Conservation (phyloP, 2,113 vertebrate species). For the Lepidothrix coronata region DNA sequence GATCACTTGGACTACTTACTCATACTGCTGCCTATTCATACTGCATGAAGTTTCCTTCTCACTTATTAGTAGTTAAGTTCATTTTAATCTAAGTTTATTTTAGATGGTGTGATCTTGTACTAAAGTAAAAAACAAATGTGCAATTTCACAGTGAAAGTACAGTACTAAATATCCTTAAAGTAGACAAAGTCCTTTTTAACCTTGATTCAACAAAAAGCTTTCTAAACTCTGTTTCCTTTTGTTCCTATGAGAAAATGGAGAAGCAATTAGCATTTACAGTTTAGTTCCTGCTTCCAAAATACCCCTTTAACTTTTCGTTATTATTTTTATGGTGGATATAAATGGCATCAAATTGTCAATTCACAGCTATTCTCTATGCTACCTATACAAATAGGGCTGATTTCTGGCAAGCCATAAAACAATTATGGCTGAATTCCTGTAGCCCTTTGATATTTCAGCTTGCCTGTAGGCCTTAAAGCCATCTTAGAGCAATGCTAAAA, state of each 20-base stretch:
- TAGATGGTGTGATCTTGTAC: neutral
- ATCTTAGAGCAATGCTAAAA: slow-evolving; percentile 50
- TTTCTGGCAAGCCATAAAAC: slow-evolving; percentile 88
- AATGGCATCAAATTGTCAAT: slow-evolving; percentile 84
- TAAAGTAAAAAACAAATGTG: neutral
- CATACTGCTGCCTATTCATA: neutral
- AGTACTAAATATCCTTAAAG: slow-evolving; percentile 65
- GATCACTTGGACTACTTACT: neutral
- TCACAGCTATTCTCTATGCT: slow-evolving; percentile 82
- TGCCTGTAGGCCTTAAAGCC: slow-evolving; percentile 75
- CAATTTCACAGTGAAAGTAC: slow-evolving; percentile 9
- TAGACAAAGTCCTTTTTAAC: slow-evolving; percentile 77
- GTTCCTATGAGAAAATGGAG: slow-evolving; percentile 78
- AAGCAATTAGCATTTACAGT: slow-evolving; percentile 88
- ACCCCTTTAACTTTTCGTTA: slow-evolving; percentile 74
- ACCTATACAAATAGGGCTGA: slow-evolving; percentile 86
- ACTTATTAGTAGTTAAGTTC: neutral
- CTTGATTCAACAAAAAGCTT: slow-evolving; percentile 83
- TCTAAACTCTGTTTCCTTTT: slow-evolving; percentile 73
- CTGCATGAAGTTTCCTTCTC: neutral
- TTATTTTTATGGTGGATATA: slow-evolving; percentile 83
- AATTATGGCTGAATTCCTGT: slow-evolving; percentile 84
- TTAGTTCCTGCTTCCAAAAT: slow-evolving; percentile 89
- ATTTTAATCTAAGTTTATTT: neutral
- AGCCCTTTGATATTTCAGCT: slow-evolving; percentile 81